Base-by-base conservation (phyloP, 2,113 vertebrate species). In the Catharus bicknelli region DNA sequence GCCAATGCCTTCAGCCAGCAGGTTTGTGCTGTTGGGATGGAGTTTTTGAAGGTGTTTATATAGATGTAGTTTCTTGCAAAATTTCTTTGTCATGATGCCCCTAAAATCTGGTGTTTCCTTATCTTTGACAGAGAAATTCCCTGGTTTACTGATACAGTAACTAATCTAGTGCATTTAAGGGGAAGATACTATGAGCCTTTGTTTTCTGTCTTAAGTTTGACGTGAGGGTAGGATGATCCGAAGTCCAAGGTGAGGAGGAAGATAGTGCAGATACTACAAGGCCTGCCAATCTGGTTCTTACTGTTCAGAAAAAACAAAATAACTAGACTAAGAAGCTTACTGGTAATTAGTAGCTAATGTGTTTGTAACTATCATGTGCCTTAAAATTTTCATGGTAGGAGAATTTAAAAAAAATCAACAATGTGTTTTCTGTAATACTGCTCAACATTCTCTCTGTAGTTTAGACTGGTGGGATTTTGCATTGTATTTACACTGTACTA, bases 291-390 rank as follows among this genome's bases (percentile, higher is more conserved):
- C 88, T 90, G 94, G 97, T 96, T 98, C 97, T 95, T 94, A 96
- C 83, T 95, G 97, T 97, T 97, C 95, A 96, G 96, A 97, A 96
- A 85, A 94, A 97, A 96, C 95, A 97, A 98, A 97, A 58, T 90
- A 97, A 98, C 90, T 93, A 93, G 97, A 95, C 97, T 98, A 98
- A 98, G 93, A 97, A 96, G 93, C 95, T 94, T 95, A 95, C 93
- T 97, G 95, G 96, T 98, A 98, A 97, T 98, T 97, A 98, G 98
- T 99, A 98, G 98, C 98, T 98, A 98, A 98, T 97, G 98, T 99
- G 98, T 99, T 98, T 99, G 98, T 99, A 98, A 98, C 98, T 98
- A 98, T 99, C 98, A 99, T 98, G 99, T 99, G 98, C 99, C 99
- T 99, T 99, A 99, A 99, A 98, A 98, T 98, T 98, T 99, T 98